Evolutionary conservation across 2,797 vertebrate species (phyloP), one percentile per base, ranked within the genome.

Genomic region (Parauchenoglanis punctatus): DNA sequence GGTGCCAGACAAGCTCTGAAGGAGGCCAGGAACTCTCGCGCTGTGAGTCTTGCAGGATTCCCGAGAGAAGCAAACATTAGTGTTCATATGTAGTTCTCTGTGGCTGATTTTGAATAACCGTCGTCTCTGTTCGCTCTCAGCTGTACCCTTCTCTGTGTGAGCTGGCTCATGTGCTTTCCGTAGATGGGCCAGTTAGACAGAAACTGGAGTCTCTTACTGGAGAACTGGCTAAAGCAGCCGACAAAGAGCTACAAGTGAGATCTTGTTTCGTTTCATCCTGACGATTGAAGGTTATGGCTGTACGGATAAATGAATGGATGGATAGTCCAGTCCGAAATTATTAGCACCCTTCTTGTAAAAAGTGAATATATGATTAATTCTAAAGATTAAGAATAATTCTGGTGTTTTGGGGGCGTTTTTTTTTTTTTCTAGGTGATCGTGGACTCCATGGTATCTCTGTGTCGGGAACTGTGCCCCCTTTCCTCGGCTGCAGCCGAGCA

Each of bases 61-160:
- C 61, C 15, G 10, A 81, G 5, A 7, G 13, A 49, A 49, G 25
- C 59, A 49, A 46, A 2, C 1, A 40, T 17, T 17, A 28, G 8
- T 63, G 12, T 59, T 80, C 44, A 46, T 63, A 17, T 11, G 44
- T n/a, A 67, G 25, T 83, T 61, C 44, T 81, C 67, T 52, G 7
- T 52, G 20, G 40, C 44, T 52, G 59, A 28, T 52, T 67, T 59
- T 12, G 25, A 44, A 83, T 67, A 49, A 11, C 44, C 84, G 31
- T 85, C 61, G 1, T 80, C 2, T 81, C 28, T 52, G 35, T 61
- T 78, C 11, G 6, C 56, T 86, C 49, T 86, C 87, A 98, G 97
- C 95, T 98, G 46, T 97, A 98, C 88, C 97, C 97, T 28, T 97
- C 97, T 86, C 96, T 98, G 85, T 97, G 97, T 28, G 97, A 98